Percentiles rank a stretch among this genome's conserved stretches.
These are phyloP conservation scores for Procambarus clarkii DNA, from an alignment of 1,140 invertebrate species.

Conservation along the genomic window DNA sequence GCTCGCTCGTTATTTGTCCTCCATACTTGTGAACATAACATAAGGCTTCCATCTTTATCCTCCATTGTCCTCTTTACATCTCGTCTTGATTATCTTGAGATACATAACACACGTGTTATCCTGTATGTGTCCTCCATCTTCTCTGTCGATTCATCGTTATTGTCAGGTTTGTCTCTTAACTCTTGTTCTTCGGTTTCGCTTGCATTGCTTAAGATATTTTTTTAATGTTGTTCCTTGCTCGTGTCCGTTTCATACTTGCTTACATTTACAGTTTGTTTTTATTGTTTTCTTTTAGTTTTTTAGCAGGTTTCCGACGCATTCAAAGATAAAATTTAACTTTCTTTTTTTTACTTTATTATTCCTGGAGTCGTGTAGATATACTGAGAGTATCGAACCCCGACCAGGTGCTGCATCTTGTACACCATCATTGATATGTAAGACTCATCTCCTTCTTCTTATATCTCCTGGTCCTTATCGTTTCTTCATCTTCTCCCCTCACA, in stretches of 20 bases:
- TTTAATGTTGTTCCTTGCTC: neutral
- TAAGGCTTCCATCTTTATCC: neutral
- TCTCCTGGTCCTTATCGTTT: neutral
- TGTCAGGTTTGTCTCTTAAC: neutral
- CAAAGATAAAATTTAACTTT: neutral
- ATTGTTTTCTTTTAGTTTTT: neutral
- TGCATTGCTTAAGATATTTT: neutral
- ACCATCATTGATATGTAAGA: neutral
- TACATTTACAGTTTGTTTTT: neutral
- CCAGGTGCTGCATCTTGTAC: too few species aligned
- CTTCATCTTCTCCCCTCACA: neutral
- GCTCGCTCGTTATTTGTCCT: neutral
- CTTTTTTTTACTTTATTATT: too few species aligned
- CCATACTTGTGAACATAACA: neutral
- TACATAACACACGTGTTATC: neutral
- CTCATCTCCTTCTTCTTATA: neutral
- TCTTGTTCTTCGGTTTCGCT: neutral
- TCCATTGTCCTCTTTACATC: neutral
- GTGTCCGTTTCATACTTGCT: too few species aligned
- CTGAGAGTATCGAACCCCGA: too few species aligned
- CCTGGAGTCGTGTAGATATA: too few species aligned
- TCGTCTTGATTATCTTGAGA: neutral
- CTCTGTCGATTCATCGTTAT: neutral
- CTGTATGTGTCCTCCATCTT: neutral
- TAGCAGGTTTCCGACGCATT: neutral